Conservation (phyloP, 2,797 vertebrate species). For the Adrianichthys oophorus region DNA sequence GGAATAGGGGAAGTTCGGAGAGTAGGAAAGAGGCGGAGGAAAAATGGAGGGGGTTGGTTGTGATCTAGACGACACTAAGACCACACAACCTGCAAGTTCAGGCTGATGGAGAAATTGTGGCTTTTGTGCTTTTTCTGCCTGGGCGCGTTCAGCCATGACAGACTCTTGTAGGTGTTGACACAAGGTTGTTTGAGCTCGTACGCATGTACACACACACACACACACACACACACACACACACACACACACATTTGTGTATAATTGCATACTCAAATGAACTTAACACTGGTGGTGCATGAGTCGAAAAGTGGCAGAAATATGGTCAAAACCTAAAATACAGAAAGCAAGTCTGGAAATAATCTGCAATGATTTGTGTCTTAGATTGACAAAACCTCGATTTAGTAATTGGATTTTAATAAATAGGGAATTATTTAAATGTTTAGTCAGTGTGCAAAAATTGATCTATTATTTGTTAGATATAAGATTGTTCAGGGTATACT, state of each 20-base stretch:
- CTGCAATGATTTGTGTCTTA: too few relatives aligned
- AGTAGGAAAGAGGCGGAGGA: constrained; percentile 9
- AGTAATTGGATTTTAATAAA: not conserved
- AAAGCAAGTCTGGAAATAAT: constrained; percentile 1
- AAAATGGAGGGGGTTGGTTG: constrained; percentile 23
- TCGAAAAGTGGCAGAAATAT: too few relatives aligned
- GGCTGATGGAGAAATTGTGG: constrained; percentile 60
- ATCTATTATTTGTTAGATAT: not conserved
- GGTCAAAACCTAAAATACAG: not conserved
- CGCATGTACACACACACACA: constrained; percentile 20
- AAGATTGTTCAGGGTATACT: constrained; percentile 18
- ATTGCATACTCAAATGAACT: constrained; percentile 17
- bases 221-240: constrained; percentile 6
- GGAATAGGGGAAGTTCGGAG: constrained; percentile 61
- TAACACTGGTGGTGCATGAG: constrained; percentile 28
- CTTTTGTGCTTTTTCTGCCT: constrained; percentile 62
- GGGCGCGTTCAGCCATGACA: constrained; percentile 56
- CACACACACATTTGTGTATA: constrained; percentile 10
- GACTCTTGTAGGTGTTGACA: constrained; percentile 67
- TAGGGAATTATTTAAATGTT: not conserved
- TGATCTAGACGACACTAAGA: constrained; percentile 68
- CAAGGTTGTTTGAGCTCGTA: constrained; percentile 53
- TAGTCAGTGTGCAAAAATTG: not conserved
- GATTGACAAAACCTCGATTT: not conserved
- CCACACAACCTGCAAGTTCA: constrained; percentile 78